Conservation (phyloP, 2,888 invertebrate genomes). For the Magallana nippona region DNA sequence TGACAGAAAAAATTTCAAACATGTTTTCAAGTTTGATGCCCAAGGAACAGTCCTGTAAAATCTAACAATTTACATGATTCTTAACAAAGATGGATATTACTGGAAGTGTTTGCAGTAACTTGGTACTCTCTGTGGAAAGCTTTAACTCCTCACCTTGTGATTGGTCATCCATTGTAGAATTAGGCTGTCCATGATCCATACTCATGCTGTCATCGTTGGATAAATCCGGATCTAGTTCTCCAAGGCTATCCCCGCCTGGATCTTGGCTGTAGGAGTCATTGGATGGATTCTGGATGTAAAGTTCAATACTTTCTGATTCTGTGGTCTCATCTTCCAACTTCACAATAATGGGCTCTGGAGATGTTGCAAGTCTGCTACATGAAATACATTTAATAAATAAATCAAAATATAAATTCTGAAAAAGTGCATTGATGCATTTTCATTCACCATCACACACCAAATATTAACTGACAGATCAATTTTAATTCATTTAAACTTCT, state of each 20-base stretch:
- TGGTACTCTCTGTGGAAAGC: background rate
- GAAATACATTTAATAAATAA: background rate
- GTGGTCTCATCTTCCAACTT: background rate
- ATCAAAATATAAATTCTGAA: too few relatives aligned
- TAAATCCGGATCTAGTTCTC: background rate
- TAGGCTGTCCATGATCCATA: background rate
- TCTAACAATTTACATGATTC: too few relatives aligned
- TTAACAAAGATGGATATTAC: too few relatives aligned
- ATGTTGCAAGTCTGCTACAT: background rate
- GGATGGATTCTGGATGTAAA: background rate
- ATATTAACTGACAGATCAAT: too few relatives aligned
- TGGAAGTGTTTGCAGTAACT: conserved; percentile 7
- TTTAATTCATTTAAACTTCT: too few relatives aligned
- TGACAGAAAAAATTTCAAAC: too few relatives aligned
- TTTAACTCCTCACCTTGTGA: background rate
- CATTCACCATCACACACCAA: background rate
- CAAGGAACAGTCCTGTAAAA: too few relatives aligned
- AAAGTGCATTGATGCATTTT: background rate
- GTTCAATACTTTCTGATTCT: conserved; percentile 4
- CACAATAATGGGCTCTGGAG: conserved; percentile 17
- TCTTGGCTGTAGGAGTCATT: background rate
- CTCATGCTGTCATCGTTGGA: conserved; percentile 12
- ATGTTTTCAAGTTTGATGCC: too few relatives aligned
- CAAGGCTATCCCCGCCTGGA: conserved; percentile 10
- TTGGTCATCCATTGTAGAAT: background rate